Evolutionary conservation across 2,797 vertebrate species (phyloP).

Genomic region (Sebastes nivosus): DNA sequence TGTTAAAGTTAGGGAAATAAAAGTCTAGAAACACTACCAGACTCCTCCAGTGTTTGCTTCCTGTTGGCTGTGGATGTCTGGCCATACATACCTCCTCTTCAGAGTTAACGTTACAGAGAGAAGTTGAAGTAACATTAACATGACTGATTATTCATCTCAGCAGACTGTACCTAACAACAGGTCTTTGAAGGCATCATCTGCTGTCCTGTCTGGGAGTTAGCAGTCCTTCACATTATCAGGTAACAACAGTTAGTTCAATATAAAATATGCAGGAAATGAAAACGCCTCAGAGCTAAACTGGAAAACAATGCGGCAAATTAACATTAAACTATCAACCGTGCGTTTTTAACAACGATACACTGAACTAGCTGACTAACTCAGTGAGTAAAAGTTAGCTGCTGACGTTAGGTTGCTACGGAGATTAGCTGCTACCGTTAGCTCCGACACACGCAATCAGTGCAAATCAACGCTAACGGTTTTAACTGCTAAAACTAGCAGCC

Average conservation of each 20-base stretch:
- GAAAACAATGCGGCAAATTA: not conserved
- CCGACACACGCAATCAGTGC: conserved; percentile 19
- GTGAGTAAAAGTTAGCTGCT: conserved; percentile 33
- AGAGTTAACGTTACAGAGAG: too few relatives aligned
- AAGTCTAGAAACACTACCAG: not conserved
- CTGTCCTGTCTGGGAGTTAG: not conserved
- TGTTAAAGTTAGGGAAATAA: not conserved
- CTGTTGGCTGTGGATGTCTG: not conserved
- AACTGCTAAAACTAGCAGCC: not conserved
- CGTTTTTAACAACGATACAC: not conserved
- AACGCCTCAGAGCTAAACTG: accelerated
- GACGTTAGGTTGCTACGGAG: conserved; percentile 9
- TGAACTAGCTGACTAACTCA: not conserved
- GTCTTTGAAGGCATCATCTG: not conserved
- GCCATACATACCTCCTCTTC: not conserved
- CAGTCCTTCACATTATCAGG: not conserved
- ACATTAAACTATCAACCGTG: not conserved
- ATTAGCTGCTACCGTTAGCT: conserved; percentile 55
- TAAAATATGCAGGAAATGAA: accelerated
- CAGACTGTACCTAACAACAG: not conserved
- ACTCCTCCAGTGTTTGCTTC: not conserved
- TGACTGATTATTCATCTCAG: not conserved
- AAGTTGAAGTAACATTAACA: not conserved
- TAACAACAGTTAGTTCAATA: not conserved
- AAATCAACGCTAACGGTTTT: not conserved